phyloP scores from a whole-genome alignment of 2,113 vertebrate species.

The Austrofundulus limnaeus region DNA sequence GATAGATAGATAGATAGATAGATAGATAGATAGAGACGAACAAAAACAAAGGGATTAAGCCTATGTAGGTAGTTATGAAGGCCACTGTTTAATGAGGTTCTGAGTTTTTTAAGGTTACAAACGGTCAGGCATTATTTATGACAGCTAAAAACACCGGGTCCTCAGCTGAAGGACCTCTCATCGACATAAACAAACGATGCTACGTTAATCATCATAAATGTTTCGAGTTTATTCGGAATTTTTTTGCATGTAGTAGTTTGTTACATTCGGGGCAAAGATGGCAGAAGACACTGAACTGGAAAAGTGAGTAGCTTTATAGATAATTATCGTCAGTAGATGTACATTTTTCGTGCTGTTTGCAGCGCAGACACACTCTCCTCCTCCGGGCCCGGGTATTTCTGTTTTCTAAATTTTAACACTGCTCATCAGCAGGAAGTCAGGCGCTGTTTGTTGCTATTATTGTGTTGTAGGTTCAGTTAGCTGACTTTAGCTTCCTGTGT shows the following conservation, averaged over 20 bases:
- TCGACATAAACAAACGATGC: conserved; percentile 55
- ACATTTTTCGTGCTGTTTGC: neutral
- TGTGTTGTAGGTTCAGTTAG: neutral
- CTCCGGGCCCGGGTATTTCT: neutral
- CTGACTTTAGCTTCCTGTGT: neutral
- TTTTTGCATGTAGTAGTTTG: neutral
- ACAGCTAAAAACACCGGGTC: conserved; percentile 38
- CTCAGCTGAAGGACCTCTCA: conserved; percentile 45
- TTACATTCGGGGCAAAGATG: conserved; percentile 41
- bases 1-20: too few relatives aligned
- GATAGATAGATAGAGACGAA: too few relatives aligned
- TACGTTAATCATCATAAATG: neutral
- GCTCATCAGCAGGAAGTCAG: neutral
- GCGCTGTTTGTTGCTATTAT: neutral
- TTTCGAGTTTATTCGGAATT: conserved; percentile 14
- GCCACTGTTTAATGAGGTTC: too few relatives aligned
- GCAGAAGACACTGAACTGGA: conserved; percentile 73
- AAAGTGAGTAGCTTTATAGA: conserved; percentile 49
- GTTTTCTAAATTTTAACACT: neutral
- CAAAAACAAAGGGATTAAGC: too few relatives aligned
- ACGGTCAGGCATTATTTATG: conserved; percentile 29
- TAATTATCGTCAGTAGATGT: neutral
- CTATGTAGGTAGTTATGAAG: too few relatives aligned
- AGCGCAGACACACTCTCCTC: neutral
- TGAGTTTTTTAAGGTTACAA: neutral